These are phyloP conservation scores for Zaprionus capensis DNA, from an alignment of 1,140 invertebrate species.

Conservation along the genomic window DNA sequence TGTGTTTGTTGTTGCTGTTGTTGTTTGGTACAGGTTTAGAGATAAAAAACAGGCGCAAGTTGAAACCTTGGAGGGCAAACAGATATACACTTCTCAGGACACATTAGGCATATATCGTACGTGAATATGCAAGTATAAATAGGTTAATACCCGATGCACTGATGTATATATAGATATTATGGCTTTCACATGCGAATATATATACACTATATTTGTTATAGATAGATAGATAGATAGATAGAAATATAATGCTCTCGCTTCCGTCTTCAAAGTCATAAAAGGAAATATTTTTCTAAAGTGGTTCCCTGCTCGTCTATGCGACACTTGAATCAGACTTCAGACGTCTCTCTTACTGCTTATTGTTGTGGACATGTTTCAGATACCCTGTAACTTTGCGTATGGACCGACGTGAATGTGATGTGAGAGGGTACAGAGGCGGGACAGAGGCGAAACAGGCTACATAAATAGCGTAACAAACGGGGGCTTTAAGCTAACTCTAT, in stretches of 20 bases:
- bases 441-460: neutral
- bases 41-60: conserved; percentile 78
- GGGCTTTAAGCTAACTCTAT: conserved; percentile 64
- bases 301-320: conserved; percentile 24
- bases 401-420: conserved; percentile 13
- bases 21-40: conserved; percentile 67
- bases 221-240: conserved; percentile 2
- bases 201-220: conserved; percentile 2
- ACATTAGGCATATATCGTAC: conserved; percentile 20
- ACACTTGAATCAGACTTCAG: conserved; percentile 42
- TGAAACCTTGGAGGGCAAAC: conserved; percentile 80
- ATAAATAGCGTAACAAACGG: conserved; percentile 34
- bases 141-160: conserved; percentile 7
- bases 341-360: conserved; percentile 22
- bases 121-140: conserved; percentile 5
- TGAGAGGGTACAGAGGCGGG: conserved; percentile 18
- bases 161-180: conserved; percentile 23
- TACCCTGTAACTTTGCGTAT: conserved; percentile 65
- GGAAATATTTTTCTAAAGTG: conserved; percentile 18
- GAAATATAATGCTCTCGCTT: conserved; percentile 6
- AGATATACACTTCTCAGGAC: conserved; percentile 58
- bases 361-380: conserved; percentile 46
- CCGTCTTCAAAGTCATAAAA: conserved; percentile 13
- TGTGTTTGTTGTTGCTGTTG: conserved; percentile 29
- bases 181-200: conserved; percentile 14